Evolutionary conservation across 2,113 vertebrate genomes (phyloP).

Genomic region (Toxostoma redivivum): DNA sequence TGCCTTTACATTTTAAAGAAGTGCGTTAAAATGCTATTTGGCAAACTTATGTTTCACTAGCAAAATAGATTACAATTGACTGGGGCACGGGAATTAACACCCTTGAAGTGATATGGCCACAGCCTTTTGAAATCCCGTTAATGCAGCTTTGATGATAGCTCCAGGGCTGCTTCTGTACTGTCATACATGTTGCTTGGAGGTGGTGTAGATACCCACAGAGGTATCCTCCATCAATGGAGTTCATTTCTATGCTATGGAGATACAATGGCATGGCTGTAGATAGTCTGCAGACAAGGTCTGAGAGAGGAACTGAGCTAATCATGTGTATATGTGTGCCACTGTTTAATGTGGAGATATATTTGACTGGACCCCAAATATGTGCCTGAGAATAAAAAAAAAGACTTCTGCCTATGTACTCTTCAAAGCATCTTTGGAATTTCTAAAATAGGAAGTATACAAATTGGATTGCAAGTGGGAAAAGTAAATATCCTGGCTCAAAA

Average conservation of each 20-base stretch:
- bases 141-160: not conserved
- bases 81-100: not conserved
- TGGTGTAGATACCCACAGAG: not conserved
- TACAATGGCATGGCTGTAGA: not conserved
- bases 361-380: not conserved
- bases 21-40: not conserved
- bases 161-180: not conserved
- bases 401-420: not conserved
- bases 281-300: not conserved
- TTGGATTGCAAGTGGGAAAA: not conserved
- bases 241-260: fast-evolving
- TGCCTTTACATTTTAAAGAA: not conserved
- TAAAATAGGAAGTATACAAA: not conserved
- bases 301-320: not conserved
- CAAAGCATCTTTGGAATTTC: not conserved
- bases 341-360: not conserved
- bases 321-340: not conserved
- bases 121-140: not conserved
- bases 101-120: not conserved
- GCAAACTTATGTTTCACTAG: not conserved
- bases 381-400: not conserved
- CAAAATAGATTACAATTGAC: not conserved
- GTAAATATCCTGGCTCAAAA: not conserved
- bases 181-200: not conserved
- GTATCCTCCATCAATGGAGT: not conserved